A percentile compares a stretch with the other conserved stretches of the same genome.
Evolutionary conservation across 2,888 invertebrate genomes (phyloP).

Genomic region (Temnothorax rugatulus): DNA sequence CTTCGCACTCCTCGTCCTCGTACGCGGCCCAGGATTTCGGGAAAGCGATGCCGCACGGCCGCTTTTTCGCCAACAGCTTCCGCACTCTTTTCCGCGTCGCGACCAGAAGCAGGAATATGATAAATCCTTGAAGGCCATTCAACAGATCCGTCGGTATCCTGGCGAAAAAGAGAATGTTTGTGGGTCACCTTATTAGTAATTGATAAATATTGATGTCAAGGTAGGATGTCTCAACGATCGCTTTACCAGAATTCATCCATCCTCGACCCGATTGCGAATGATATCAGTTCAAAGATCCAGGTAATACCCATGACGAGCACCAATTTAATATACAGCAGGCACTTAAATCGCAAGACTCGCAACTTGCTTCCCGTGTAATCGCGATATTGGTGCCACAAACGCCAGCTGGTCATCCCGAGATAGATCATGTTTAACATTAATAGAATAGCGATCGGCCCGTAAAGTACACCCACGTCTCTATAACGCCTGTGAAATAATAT

Average conservation of each 20-base stretch:
- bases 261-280: slow-evolving; percentile 77
- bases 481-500: slow-evolving; percentile 86
- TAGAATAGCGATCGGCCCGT: slow-evolving; percentile 89
- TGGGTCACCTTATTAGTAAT: background rate
- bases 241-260: slow-evolving; percentile 82
- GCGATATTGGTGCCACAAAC: slow-evolving; percentile 88
- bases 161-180: slow-evolving; percentile 44
- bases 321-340: slow-evolving; percentile 89
- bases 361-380: slow-evolving; percentile 87
- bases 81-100: slow-evolving; percentile 87
- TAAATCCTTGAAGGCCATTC: slow-evolving; percentile 86
- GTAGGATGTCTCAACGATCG: background rate
- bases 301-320: slow-evolving; percentile 91
- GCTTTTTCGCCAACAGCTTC: slow-evolving; percentile 84
- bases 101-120: slow-evolving; percentile 85
- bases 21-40: slow-evolving; percentile 85
- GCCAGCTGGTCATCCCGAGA: slow-evolving; percentile 88
- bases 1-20: slow-evolving; percentile 82
- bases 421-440: slow-evolving; percentile 88
- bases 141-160: slow-evolving; percentile 85
- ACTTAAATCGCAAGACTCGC: slow-evolving; percentile 87
- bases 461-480: slow-evolving; percentile 89
- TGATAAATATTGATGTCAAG: background rate
- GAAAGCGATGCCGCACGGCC: slow-evolving; percentile 81
- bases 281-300: slow-evolving; percentile 91